A percentile compares a stretch with the other conserved stretches of the same genome.
Evolutionary conservation across 2,113 vertebrate genomes (phyloP).

Genomic region (Tachysurus fulvidraco): DNA sequence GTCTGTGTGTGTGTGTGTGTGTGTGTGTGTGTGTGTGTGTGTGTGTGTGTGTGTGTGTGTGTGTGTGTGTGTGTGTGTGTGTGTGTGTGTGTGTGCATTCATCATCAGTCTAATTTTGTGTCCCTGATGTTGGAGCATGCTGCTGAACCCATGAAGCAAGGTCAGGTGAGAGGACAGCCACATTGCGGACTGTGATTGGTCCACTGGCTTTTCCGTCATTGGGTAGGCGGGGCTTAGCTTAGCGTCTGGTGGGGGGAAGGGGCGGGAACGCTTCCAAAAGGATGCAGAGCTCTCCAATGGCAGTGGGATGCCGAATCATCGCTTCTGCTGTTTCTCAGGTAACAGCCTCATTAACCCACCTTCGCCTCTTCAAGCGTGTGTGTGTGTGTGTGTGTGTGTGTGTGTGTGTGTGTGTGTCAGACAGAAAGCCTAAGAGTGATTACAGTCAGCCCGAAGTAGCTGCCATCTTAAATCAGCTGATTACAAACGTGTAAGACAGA

Average conservation of each 20-base stretch:
- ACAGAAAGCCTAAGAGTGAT: conserved; percentile 20
- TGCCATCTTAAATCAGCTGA: conserved; percentile 38
- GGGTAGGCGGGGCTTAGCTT: conserved; percentile 61
- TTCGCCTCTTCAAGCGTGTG: conserved; percentile 37
- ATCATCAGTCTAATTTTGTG: conserved; percentile 15
- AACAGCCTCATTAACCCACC: conserved; percentile 59
- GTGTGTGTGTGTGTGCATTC: neutral
- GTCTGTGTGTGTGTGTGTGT: neutral
- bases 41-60: conserved; percentile 3
- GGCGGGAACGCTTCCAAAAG: conserved; percentile 65
- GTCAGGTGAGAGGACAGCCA: conserved; percentile 51
- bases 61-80: conserved; percentile 13
- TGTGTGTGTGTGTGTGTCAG: conserved; percentile 15
- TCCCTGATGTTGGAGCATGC: conserved; percentile 14
- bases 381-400: conserved; percentile 10
- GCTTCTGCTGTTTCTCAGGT: conserved; percentile 67
- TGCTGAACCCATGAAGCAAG: conserved; percentile 48
- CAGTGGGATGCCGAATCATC: conserved; percentile 62
- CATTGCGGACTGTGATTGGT: conserved; percentile 39
- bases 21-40: conserved; percentile 14
- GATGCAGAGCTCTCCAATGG: conserved; percentile 65
- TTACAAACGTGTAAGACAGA: conserved; percentile 11
- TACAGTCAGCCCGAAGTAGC: conserved; percentile 40
- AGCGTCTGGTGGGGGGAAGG: conserved; percentile 48
- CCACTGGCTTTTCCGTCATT: conserved; percentile 29